Evolutionary conservation across 2,888 invertebrate genomes (phyloP), one percentile per base, ranked within the genome.

Genomic region (Drosophila sordidula): DNA sequence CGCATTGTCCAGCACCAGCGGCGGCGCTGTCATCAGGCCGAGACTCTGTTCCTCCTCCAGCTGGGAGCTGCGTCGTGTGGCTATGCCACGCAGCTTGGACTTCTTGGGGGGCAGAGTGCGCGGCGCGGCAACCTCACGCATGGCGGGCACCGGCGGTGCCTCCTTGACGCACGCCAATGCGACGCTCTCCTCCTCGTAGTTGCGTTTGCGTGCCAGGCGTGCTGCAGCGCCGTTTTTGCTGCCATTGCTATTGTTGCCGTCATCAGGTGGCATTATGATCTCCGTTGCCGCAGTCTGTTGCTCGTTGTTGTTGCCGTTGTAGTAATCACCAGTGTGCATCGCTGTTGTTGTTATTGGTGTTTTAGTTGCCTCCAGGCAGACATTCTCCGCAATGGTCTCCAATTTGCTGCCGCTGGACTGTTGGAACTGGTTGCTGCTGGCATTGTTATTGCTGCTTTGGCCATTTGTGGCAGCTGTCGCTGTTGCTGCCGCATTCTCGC

Each of bases 71-170:
- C 90, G 83, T 18, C 86, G 75, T 5, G 82, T 67, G 11, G 87
- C 44, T 5, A 82, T 54, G 22, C 87, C 78, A 12, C 90, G 82
- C 36, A 90, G 61, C 61, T 90, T 90, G 0, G 91, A 90, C 70
- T 90, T 90, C 49, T 90, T 90, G 25, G 90, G 90, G 51, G 90
- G 90, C 54, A 90, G 65, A 11, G 83, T 90, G n/a, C 90, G 78
- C 4, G 91, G 91, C 9, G 88, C 50, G 54, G 66, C 65, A 47
- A 76, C 61, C 79, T 88, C 78, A 22, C 87, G 54, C 11, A 80
- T 59, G 4, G 32, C 18, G 0, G 77, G 77, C 49, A 63, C 54
- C 6, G 61, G 9, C 2, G 34, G 34, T 12, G 34, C 34, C 34
- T 34, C 34, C 34, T 34, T 34, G 34, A 34, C 34, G 34, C 34